A percentile compares a stretch with the other conserved stretches of the same genome.
Evolutionary conservation across 1,140 invertebrate genomes (phyloP).

Genomic region (Zophobas morio): DNA sequence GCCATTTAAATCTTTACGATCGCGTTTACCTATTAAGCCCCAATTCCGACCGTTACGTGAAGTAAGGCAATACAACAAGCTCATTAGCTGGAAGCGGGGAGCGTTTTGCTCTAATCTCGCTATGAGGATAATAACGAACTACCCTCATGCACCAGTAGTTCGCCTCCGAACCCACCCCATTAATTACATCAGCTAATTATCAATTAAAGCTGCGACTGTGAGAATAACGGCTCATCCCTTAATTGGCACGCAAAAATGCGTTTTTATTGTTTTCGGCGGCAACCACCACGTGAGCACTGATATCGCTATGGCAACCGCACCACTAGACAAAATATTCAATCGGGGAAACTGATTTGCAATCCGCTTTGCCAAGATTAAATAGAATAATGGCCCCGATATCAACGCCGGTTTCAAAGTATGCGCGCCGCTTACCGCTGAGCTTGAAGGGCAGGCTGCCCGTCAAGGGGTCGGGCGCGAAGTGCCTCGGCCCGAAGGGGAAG

Average conservation of each 20-base stretch:
- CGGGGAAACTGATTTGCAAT: conserved; percentile 54
- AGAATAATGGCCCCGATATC: conserved; percentile 60
- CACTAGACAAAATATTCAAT: conserved; percentile 55
- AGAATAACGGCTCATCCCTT: neutral
- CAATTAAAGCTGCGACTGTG: conserved; percentile 25
- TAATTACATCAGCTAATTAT: conserved; percentile 47
- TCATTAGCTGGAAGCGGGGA: conserved; percentile 21
- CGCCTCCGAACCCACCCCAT: conserved; percentile 18
- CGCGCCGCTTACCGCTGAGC: conserved; percentile 79
- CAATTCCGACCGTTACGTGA: conserved; percentile 18
- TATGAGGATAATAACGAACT: conserved; percentile 44
- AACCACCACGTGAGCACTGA: conserved; percentile 12
- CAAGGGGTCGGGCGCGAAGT: conserved; percentile 84
- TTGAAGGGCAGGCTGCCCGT: conserved; percentile 87
- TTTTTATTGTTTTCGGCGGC: too few species aligned
- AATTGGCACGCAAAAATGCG: too few species aligned
- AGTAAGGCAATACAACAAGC: conserved; percentile 31
- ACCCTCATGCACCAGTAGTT: conserved; percentile 44
- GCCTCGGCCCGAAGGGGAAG: conserved; percentile 86
- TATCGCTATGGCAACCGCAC: conserved; percentile 51
- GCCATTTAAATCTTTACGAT: conserved; percentile 30
- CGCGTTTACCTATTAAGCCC: conserved; percentile 33
- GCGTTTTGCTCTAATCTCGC: conserved; percentile 21
- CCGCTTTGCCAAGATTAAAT: conserved; percentile 60
- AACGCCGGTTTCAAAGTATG: conserved; percentile 57